A percentile compares a stretch with the other conserved stretches of the same genome.
Evolutionary conservation across 2,888 invertebrate species (phyloP).

Genomic region (Ornithoptera alexandrae): DNA sequence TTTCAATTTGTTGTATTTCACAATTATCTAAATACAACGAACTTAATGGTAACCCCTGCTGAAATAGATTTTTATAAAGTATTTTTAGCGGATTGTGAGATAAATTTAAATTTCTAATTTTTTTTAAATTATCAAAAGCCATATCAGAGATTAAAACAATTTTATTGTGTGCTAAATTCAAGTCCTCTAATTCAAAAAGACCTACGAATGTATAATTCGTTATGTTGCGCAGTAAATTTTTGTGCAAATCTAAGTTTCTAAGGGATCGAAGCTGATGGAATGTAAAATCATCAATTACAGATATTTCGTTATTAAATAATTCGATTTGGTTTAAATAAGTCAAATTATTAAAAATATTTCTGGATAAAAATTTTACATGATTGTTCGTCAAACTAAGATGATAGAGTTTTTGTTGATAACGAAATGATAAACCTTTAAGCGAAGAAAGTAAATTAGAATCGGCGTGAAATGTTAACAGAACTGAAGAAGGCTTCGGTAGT

Average conservation of each 20-base stretch:
- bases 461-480: constrained; percentile 87
- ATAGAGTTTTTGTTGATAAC: constrained; percentile 88
- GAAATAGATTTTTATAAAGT: constrained; percentile 86
- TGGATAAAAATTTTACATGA: constrained; percentile 84
- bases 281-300: constrained; percentile 88
- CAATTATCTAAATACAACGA: constrained; percentile 87
- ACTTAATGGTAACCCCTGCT: constrained; percentile 87
- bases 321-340: constrained; percentile 87
- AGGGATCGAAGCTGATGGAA: constrained; percentile 88
- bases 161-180: constrained; percentile 87
- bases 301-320: constrained; percentile 88
- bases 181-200: constrained; percentile 87
- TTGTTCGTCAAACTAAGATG: constrained; percentile 92
- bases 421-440: constrained; percentile 86
- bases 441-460: constrained; percentile 87
- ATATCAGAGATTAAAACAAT: constrained; percentile 85
- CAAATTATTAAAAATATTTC: constrained; percentile 86
- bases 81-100: constrained; percentile 87
- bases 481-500: constrained; percentile 85
- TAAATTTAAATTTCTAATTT: constrained; percentile 87
- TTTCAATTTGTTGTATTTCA: constrained; percentile 86
- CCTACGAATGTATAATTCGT: constrained; percentile 87
- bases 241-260: constrained; percentile 88
- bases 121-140: constrained; percentile 87
- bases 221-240: constrained; percentile 85